phyloP scores from a whole-genome alignment of 2,797 vertebrate genomes.

The Arremon aurantiirostris region DNA sequence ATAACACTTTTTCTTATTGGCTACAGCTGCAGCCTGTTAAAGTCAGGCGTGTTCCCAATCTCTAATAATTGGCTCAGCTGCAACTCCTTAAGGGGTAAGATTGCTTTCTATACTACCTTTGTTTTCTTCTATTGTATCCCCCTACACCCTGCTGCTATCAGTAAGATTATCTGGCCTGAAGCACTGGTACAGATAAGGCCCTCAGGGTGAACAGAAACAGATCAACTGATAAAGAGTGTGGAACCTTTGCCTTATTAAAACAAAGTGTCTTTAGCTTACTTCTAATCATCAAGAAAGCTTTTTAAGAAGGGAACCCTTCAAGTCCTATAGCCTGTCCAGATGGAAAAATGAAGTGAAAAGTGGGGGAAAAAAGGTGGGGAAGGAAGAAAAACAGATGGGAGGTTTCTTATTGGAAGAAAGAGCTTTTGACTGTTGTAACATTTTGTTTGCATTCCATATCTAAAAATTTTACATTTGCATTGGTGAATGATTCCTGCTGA shows the following conservation, averaged over 20 bases:
- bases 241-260: neutral
- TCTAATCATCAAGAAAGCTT: neutral
- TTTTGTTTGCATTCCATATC: neutral
- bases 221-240: neutral
- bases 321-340: neutral
- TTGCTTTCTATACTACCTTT: too few relatives aligned
- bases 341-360: neutral
- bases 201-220: neutral
- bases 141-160: neutral
- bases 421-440: neutral
- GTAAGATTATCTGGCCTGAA: neutral
- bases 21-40: too few relatives aligned
- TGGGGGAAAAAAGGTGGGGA: rapidly evolving
- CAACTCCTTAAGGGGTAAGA: too few relatives aligned
- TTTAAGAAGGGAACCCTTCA: neutral
- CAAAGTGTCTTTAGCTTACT: neutral
- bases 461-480: neutral
- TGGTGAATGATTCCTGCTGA: neutral
- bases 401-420: neutral
- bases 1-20: too few relatives aligned
- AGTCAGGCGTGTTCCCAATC: too few relatives aligned
- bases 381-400: neutral
- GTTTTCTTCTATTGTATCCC: too few relatives aligned
- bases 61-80: too few relatives aligned
- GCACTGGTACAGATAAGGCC: neutral